Conservation (phyloP, 2,797 vertebrate genomes). For the Enteromius thamalakanensis region DNA sequence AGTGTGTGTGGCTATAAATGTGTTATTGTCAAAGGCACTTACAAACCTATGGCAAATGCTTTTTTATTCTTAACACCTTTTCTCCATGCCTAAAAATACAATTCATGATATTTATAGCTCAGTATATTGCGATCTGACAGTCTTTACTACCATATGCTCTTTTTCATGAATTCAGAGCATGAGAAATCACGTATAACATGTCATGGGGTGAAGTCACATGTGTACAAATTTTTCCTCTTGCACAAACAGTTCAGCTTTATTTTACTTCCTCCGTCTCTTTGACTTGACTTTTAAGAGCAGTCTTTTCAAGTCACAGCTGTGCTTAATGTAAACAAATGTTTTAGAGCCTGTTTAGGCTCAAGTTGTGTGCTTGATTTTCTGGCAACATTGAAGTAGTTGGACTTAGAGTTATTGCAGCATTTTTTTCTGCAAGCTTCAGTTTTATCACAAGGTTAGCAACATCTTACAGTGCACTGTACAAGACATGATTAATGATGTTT, state of each 20-base stretch:
- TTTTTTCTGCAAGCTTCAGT: slow-evolving; percentile 12
- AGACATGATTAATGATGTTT: slow-evolving; percentile 54
- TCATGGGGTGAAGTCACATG: slow-evolving; percentile 19
- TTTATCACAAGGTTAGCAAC: slow-evolving; percentile 32
- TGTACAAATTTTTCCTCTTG: slow-evolving; percentile 21
- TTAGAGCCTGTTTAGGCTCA: slow-evolving; percentile 62
- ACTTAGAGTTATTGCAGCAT: slow-evolving; percentile 23
- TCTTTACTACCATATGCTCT: background rate
- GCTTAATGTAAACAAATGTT: slow-evolving; percentile 69
- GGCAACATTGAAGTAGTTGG: slow-evolving; percentile 50
- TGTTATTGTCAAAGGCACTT: background rate
- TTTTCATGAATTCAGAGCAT: background rate
- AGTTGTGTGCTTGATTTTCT: slow-evolving; percentile 43
- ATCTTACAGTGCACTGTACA: slow-evolving; percentile 45
- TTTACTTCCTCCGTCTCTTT: slow-evolving; percentile 64
- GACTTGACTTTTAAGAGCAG: slow-evolving; percentile 62
- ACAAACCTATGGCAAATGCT: background rate
- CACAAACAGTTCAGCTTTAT: slow-evolving; percentile 58
- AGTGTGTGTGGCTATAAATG: background rate
- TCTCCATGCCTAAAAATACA: background rate
- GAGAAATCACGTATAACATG: slow-evolving; percentile 11
- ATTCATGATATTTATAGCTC: background rate
- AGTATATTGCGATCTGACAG: background rate
- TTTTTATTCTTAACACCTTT: background rate
- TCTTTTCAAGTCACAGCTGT: slow-evolving; percentile 66